Evolutionary conservation across 2,113 vertebrate genomes (phyloP).

Genomic region (Stegostoma tigrinum): DNA sequence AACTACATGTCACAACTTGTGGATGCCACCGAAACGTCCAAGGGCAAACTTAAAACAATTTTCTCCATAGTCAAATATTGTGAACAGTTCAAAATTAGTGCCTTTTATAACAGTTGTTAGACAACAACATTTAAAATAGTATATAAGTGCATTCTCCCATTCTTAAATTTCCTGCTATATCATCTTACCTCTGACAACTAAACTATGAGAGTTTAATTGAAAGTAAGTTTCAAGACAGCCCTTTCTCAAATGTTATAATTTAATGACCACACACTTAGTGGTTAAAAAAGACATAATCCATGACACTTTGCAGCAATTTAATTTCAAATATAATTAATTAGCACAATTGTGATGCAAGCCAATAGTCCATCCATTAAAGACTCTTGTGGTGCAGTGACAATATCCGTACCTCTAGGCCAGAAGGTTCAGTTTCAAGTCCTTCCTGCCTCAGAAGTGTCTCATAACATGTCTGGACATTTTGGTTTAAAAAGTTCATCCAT

Average conservation of each 20-base stretch:
- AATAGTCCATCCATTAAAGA: not conserved
- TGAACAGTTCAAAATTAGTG: not conserved
- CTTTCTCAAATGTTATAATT: not conserved
- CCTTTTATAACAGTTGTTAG: not conserved
- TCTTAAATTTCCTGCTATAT: not conserved
- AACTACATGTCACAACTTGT: not conserved
- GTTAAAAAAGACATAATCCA: not conserved
- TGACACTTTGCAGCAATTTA: not conserved
- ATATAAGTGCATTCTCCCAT: not conserved
- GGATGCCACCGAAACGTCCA: not conserved
- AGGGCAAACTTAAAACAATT: not conserved
- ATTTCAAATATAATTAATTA: not conserved
- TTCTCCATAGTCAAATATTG: not conserved
- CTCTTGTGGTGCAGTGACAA: no score
- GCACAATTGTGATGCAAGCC: not conserved
- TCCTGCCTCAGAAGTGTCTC: no score
- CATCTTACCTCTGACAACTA: not conserved
- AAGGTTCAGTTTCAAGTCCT: no score
- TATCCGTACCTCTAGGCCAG: no score
- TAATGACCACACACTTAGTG: not conserved
- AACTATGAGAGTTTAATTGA: not conserved
- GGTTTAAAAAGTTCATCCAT: not conserved
- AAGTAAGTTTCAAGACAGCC: not conserved
- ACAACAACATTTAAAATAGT: not conserved
- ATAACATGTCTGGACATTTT: no score